These are phyloP conservation scores for Crocodylus rhombifer DNA, from an alignment of 2,797 vertebrate genomes.

Conservation along the genomic window DNA sequence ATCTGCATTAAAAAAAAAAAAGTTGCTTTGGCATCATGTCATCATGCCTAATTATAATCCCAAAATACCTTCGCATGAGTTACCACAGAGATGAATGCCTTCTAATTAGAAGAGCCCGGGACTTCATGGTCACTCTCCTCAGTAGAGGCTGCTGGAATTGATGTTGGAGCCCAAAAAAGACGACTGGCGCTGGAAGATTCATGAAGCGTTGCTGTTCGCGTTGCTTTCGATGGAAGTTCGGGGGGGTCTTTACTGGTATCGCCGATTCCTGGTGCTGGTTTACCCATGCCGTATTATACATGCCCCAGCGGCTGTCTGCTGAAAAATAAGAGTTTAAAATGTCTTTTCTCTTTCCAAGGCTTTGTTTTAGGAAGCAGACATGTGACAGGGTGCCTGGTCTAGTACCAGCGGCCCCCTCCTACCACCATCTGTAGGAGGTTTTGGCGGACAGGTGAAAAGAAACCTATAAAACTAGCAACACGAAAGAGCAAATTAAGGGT, in stretches of 20 bases:
- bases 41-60: not conserved
- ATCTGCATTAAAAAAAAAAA: not conserved
- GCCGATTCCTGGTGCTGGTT: not conserved
- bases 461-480: not conserved
- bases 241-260: not conserved
- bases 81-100: not conserved
- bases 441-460: not conserved
- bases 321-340: not conserved
- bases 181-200: not conserved
- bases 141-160: not conserved
- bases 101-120: not conserved
- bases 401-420: too few species aligned
- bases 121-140: not conserved
- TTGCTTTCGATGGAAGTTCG: not conserved
- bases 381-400: fast-evolving
- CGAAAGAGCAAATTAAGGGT: not conserved
- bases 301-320: not conserved
- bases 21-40: not conserved
- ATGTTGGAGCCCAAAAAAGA: not conserved
- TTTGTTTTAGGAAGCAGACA: not conserved
- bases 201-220: not conserved
- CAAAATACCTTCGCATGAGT: not conserved
- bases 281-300: too few species aligned
- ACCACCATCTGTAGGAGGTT: not conserved
- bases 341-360: not conserved